These are phyloP conservation scores for Eclectus roratus DNA, from an alignment of 2,113 vertebrate species.

Conservation along the genomic window DNA sequence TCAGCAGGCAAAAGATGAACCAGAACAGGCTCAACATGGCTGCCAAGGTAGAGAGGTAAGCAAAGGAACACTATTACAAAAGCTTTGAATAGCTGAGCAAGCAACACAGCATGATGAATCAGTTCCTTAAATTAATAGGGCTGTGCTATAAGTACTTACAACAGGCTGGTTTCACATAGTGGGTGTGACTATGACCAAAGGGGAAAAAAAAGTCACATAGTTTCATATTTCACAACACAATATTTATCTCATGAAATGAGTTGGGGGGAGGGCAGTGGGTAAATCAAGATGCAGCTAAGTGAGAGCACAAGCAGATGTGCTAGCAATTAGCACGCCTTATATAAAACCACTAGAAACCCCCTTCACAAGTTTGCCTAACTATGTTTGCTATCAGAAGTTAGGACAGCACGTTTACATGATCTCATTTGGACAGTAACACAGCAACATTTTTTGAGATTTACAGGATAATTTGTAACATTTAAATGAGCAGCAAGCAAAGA, in stretches of 20 bases:
- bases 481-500: background rate
- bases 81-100: slow-evolving; percentile 60
- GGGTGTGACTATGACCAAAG: slow-evolving; percentile 70
- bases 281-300: background rate
- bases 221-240: slow-evolving; percentile 71
- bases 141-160: slow-evolving; percentile 62
- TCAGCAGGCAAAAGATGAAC: background rate
- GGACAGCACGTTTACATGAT: background rate
- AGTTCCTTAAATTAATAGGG: slow-evolving; percentile 68
- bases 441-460: background rate
- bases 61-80: slow-evolving; percentile 35
- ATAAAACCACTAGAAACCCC: background rate
- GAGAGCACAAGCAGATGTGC: background rate
- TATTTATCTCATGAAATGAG: slow-evolving; percentile 51
- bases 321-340: background rate
- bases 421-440: background rate
- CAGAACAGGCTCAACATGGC: slow-evolving; percentile 17
- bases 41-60: background rate
- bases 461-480: background rate
- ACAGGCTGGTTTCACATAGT: slow-evolving; percentile 62
- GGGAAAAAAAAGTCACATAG: slow-evolving; percentile 59
- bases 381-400: background rate
- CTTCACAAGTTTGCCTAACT: background rate
- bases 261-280: slow-evolving; percentile 9
- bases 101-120: slow-evolving; percentile 64